Evolutionary conservation across 1,140 invertebrate genomes (phyloP).

Genomic region (Aethina tumida): DNA sequence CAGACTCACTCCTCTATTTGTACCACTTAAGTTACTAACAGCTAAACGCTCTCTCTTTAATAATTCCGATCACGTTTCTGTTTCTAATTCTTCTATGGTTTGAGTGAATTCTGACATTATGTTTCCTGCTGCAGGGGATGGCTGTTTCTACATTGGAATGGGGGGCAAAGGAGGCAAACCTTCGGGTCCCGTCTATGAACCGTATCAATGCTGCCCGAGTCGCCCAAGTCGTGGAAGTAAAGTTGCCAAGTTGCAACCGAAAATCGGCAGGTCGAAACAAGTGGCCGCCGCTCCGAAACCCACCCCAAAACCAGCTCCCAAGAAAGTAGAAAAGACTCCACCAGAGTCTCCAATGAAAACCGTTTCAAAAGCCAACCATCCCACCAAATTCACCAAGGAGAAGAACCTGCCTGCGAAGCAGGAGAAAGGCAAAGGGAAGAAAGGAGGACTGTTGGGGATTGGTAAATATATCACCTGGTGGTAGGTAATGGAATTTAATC

Average conservation of each 20-base stretch:
- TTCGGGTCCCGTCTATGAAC: slow-evolving; percentile 66
- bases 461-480: slow-evolving; percentile 55
- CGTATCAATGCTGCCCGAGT: slow-evolving; percentile 82
- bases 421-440: slow-evolving; percentile 56
- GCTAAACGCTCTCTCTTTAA: slow-evolving; percentile 17
- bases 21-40: slow-evolving; percentile 18
- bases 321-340: slow-evolving; percentile 28
- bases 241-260: slow-evolving; percentile 49
- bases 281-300: slow-evolving; percentile 31
- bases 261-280: slow-evolving; percentile 21
- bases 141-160: slow-evolving; percentile 91
- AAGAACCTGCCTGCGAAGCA: slow-evolving; percentile 43
- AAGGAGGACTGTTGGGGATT: slow-evolving; percentile 71
- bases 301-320: slow-evolving; percentile 21
- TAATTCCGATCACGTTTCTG: slow-evolving; percentile 8
- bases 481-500: slow-evolving; percentile 33
- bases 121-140: slow-evolving; percentile 71
- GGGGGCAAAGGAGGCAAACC: slow-evolving; percentile 67
- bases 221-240: slow-evolving; percentile 62
- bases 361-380: slow-evolving; percentile 23
- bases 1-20: slow-evolving; percentile 31
- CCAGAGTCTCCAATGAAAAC: slow-evolving; percentile 26
- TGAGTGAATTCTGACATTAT: slow-evolving; percentile 46
- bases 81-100: slow-evolving; percentile 9
- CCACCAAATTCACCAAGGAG: slow-evolving; percentile 29